phyloP scores from a whole-genome alignment of 2,113 vertebrate genomes.

The Silurus asotus region DNA sequence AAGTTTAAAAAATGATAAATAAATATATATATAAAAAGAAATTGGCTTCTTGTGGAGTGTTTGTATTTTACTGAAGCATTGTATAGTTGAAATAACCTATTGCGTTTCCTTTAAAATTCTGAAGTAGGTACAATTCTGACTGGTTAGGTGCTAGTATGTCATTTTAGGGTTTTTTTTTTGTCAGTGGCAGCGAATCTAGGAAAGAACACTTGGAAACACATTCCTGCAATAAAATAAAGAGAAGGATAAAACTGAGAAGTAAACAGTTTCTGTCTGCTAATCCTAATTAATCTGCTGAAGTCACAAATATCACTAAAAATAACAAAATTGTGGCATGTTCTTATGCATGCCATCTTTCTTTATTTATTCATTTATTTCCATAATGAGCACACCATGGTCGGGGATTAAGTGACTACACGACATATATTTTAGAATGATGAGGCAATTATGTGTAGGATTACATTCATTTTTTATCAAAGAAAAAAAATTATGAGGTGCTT shows the following conservation, averaged over 20 bases:
- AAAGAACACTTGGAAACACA: constrained; percentile 14
- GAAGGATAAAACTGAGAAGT: background rate
- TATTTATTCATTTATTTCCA: background rate
- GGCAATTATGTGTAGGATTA: constrained; percentile 25
- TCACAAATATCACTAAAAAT: background rate
- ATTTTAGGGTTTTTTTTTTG: background rate
- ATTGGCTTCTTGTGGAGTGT: background rate
- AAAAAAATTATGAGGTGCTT: background rate
- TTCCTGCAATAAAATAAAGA: constrained; percentile 7
- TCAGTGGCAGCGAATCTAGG: background rate
- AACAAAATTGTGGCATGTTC: background rate
- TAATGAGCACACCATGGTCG: background rate
- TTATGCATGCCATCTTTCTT: background rate
- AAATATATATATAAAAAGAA: background rate
- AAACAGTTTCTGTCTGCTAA: background rate
- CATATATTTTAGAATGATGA: background rate
- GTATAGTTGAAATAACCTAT: background rate
- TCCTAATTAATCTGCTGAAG: constrained; percentile 1
- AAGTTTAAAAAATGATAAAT: constrained; percentile 1
- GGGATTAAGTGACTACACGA: background rate
- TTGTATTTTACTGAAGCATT: background rate
- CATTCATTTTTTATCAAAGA: constrained; percentile 18
- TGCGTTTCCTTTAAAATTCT: background rate
- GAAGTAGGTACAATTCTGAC: background rate
- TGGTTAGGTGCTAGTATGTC: background rate